Evolutionary conservation across 2,888 invertebrate genomes (phyloP), one percentile per base, ranked within the genome.

Genomic region (Latrodectus elegans): DNA sequence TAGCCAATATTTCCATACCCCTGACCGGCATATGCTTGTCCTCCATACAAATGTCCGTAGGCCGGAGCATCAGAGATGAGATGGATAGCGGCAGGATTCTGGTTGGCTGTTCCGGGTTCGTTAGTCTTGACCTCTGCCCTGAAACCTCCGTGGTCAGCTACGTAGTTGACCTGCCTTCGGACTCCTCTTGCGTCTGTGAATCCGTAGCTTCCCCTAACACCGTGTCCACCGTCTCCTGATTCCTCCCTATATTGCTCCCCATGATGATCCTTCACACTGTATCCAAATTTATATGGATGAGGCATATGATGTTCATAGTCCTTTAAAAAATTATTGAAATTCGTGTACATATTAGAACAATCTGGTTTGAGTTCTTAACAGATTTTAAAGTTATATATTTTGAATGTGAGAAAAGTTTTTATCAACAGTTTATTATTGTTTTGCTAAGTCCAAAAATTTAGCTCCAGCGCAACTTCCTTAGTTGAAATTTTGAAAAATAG

Each of bases 51-150:
- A 22, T 67, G 68, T 38, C 79, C 84, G 74, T 84, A 78, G 10
- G 78, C 79, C 14, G 79, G 85, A 8, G 79, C 75, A 8, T 68
- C 74, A n/a, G 85, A 85, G 0, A 38, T 55, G 26, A 85, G 3
- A 0, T 74, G 55, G n/a, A 85, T 79, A 8, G 74, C 68, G 17
- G 85, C 79, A 8, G 79, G 79, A 52, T 85, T 64, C 38, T 85
- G 68, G 26, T 75, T 85, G 12, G 74, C 79, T 6, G 85, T 85
- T 49, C 85, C 85, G 0, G 85, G 85, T 12, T 85, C 85, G 17
- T 79, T 85, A 55, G 85, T 85, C 75, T 85, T 85, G n/a, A 85
- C 75, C 11, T 68, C 17, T 14, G 85, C 85, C 11, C 74, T 74
- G 68, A 85, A 79, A 8, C 84, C 84, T 12, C 53, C 64, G 12